Conservation (phyloP, 2,888 invertebrate genomes). For the Drosophila subsilvestris region DNA sequence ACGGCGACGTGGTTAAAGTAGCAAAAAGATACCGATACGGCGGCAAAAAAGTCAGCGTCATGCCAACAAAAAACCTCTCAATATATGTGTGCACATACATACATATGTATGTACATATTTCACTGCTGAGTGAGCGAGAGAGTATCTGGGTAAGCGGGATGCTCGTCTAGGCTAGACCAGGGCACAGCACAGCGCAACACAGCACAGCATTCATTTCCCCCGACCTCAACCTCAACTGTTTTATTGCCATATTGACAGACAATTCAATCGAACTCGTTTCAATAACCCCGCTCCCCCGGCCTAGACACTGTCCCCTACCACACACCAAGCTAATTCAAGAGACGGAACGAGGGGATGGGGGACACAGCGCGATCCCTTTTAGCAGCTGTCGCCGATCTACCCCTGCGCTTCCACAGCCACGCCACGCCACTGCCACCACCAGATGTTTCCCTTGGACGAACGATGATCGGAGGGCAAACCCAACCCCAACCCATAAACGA, state of each 20-base stretch:
- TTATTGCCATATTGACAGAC: constrained; percentile 67
- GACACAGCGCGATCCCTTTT: constrained; percentile 51
- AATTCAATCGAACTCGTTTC: constrained; percentile 65
- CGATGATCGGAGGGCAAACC: constrained; percentile 17
- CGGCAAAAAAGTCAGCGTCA: constrained; percentile 34
- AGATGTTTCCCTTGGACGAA: constrained; percentile 59
- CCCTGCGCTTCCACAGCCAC: constrained; percentile 6
- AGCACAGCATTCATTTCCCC: constrained; percentile 29
- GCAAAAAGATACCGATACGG: constrained; percentile 56
- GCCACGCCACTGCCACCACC: constrained; percentile 45
- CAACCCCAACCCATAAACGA: constrained; percentile 63
- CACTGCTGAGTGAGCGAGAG: neutral
- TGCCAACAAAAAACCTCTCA: constrained; percentile 35
- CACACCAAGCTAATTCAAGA: constrained; percentile 46
- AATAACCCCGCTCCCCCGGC: constrained; percentile 43
- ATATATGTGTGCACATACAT: constrained; percentile 16
- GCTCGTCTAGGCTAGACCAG: neutral
- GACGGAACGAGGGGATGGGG: constrained; percentile 12
- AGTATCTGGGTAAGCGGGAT: neutral
- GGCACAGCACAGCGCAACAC: neutral
- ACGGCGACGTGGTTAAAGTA: constrained; percentile 62
- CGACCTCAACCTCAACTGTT: constrained; percentile 52
- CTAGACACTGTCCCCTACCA: constrained; percentile 3
- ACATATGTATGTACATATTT: neutral
- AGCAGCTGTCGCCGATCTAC: constrained; percentile 61